Evolutionary conservation across 64 coral and sea anemone species (phyloP).

Genomic region (Pocillopora verrucosa): DNA sequence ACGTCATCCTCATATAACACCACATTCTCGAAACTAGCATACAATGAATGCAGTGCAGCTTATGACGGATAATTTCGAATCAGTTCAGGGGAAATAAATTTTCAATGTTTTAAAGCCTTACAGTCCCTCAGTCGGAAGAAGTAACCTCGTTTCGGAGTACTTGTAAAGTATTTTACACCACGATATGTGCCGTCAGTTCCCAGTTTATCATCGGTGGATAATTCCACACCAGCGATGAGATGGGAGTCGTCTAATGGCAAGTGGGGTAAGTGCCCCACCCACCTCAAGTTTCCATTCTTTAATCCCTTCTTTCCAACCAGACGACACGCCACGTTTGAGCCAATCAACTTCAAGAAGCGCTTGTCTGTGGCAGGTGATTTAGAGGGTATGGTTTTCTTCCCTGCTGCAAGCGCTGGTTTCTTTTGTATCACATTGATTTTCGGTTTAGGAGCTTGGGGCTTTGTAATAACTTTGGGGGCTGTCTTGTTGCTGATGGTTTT

Average conservation of each 20-base stretch:
- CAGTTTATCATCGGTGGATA: constrained; percentile 77
- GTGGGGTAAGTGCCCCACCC: constrained; percentile 84
- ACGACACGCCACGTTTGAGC: constrained; percentile 74
- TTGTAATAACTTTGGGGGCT: not conserved
- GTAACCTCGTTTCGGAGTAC: constrained; percentile 84
- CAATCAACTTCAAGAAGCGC: constrained; percentile 59
- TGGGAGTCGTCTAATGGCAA: constrained; percentile 67
- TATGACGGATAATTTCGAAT: too few relatives aligned
- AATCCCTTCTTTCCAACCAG: constrained; percentile 46
- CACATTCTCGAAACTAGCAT: too few relatives aligned
- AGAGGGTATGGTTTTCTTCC: not conserved
- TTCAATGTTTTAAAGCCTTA: constrained; percentile 57
- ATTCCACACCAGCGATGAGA: constrained; percentile 88
- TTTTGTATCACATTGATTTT: not conserved
- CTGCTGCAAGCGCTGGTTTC: not conserved
- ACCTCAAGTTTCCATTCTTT: constrained; percentile 66
- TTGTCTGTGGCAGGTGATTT: constrained; percentile 56
- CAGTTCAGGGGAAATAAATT: not conserved
- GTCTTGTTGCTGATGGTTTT: not conserved
- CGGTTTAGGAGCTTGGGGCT: not conserved
- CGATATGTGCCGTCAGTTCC: constrained; percentile 92
- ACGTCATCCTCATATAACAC: too few relatives aligned
- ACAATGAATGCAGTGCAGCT: too few relatives aligned
- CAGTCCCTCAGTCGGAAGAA: constrained; percentile 91
- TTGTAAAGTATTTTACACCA: constrained; percentile 74